Base-by-base conservation (phyloP, 2,888 invertebrate genomes). In the Brachyptera putata region DNA sequence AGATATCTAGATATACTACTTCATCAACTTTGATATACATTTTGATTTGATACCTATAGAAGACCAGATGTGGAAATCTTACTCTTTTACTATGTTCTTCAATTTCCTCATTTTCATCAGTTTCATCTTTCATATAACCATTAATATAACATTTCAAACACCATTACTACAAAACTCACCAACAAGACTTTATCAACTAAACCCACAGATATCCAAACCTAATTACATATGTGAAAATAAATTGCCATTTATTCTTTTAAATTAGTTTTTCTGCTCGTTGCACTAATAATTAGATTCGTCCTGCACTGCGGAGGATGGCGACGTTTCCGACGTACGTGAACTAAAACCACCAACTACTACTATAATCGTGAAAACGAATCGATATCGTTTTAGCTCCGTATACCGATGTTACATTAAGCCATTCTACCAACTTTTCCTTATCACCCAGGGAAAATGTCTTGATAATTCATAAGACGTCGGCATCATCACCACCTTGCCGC, bases 391-490 rank as follows among this genome's bases (percentile, higher is more conserved):
- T 21, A 41, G 41, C 41, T 16, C 21, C 5, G 41, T 21, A 41
- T 18, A 41, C n/a, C n/a, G n/a, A n/a, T n/a, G n/a, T n/a, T n/a
- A n/a, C n/a, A n/a, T n/a, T n/a, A n/a, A n/a, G 41, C 21, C 16
- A 16, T 21, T 14, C 9, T 16, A n/a, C 37, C 37, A 37, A 3
- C 37, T 16, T 16, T 4, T 37, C 37, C 37, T 16, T 16, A 37
- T 5, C 37, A n/a, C 41, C 16, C 18, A 14, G 16, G 41, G 41
- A 41, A 21, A 41, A 14, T 16, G 41, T 7, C 3, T 21, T 16
- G 41, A 16, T 41, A 41, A 41, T 41, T 41, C 41, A 41, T 41
- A 18, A 41, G 14, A 41, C 41, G 41, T n/a, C 41, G 41, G 18
- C 41, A 41, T 41, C 41, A 16, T 21, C 41, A 41, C 16, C 41